phyloP scores from a whole-genome alignment of 2,888 invertebrate genomes.

The Polymixis flavicincta region DNA sequence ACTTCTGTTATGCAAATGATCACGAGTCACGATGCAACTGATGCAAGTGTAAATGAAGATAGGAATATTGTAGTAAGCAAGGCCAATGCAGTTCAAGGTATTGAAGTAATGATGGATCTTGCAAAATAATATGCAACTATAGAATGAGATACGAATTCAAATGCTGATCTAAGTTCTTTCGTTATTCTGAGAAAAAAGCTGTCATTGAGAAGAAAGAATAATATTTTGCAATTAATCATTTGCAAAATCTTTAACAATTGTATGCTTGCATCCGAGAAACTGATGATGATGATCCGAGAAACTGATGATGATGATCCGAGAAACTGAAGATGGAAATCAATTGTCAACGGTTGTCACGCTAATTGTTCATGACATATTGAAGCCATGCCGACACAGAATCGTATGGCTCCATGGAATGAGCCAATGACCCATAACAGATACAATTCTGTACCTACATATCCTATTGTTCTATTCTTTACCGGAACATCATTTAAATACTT shows the following conservation, averaged over 20 bases:
- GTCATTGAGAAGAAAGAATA: neutral
- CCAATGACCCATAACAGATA: constrained; percentile 38
- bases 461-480: constrained; percentile 38
- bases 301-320: too few species aligned
- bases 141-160: constrained; percentile 10
- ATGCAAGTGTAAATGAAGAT: constrained; percentile 33
- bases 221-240: constrained; percentile 5
- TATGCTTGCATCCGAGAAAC: constrained; percentile 9
- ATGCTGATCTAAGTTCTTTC: neutral
- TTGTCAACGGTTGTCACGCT: constrained; percentile 22
- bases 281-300: too few species aligned
- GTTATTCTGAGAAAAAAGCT: neutral
- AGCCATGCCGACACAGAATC: constrained; percentile 11
- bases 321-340: constrained; percentile 35
- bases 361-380: constrained; percentile 10
- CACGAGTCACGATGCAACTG: constrained; percentile 24
- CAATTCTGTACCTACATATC: constrained; percentile 10
- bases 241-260: constrained; percentile 1
- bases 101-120: constrained; percentile 9
- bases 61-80: constrained; percentile 8
- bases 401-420: constrained; percentile 13
- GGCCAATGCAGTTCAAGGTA: constrained; percentile 28
- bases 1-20: constrained; percentile 10
- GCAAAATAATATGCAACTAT: constrained; percentile 23
- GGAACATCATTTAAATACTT: constrained; percentile 10